phyloP scores from a whole-genome alignment of 1,140 invertebrate species.

The Apis cerana region DNA sequence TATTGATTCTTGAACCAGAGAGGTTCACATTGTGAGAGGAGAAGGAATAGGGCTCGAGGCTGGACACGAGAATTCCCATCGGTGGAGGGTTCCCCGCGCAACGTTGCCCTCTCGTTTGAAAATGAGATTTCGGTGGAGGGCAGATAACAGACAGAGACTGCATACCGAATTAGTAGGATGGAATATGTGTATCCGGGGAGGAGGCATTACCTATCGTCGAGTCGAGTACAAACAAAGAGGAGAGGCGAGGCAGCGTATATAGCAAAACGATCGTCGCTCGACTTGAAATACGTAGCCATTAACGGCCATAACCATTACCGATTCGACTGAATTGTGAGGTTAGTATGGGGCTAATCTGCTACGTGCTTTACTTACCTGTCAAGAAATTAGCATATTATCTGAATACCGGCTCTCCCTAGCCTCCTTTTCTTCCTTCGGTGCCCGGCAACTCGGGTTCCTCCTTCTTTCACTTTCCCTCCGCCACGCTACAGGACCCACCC shows the following conservation, averaged over 20 bases:
- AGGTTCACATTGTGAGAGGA: too few relatives aligned
- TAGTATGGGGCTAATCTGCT: constrained; percentile 60
- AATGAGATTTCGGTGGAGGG: constrained; percentile 33
- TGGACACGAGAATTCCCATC: too few relatives aligned
- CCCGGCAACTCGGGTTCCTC: constrained; percentile 33
- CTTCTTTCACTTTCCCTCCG: constrained; percentile 29
- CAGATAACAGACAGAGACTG: constrained; percentile 41
- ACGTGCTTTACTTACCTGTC: constrained; percentile 68
- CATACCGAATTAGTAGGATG: constrained; percentile 31
- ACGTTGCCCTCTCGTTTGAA: neutral
- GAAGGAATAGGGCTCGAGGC: too few relatives aligned
- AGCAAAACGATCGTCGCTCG: constrained; percentile 61
- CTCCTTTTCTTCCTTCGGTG: constrained; percentile 37
- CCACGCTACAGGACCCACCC: neutral
- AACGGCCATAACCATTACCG: constrained; percentile 79
- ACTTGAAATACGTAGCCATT: constrained; percentile 77
- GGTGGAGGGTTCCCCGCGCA: neutral
- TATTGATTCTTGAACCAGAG: too few relatives aligned
- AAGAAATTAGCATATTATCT: constrained; percentile 70
- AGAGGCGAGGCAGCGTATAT: constrained; percentile 26
- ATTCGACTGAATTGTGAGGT: constrained; percentile 73
- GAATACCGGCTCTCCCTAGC: constrained; percentile 45
- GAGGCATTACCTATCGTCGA: constrained; percentile 54
- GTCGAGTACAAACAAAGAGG: constrained; percentile 46
- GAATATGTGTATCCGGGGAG: constrained; percentile 10